Base-by-base conservation (phyloP, 2,113 vertebrate genomes). In the Cercocebus atys region DNA sequence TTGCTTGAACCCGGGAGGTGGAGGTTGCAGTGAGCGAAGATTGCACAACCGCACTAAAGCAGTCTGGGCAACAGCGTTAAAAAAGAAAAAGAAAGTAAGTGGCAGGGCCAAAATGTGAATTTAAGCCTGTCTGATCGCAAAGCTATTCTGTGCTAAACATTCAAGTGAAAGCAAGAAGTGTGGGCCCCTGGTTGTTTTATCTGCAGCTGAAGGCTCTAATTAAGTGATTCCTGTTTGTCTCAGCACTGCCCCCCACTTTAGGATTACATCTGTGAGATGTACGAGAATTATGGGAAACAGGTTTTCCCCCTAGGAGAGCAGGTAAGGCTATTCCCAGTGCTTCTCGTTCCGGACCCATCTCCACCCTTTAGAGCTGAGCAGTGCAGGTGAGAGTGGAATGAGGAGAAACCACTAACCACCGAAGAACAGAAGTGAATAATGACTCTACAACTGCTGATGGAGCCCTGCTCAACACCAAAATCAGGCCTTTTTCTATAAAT, bases 21-120 rank as follows among this genome's bases (percentile, higher is more conserved):
- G 61, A 64, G 61, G 61, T 64, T 64, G 61, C 61, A 64, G 61
- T 30, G 5, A 64, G 61, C 61, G 2, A 64, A 30, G 27, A 64
- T 64, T 9, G 5, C 5, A 2, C 27, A 27, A 64, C 12, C 30
- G 5, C 27, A 6, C 61, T 64, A 27, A 27, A 64, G 61, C 27
- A 64, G 12, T 27, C 61, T 64, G 61, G 27, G 30, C 61, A 64
- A 55, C 52, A 70, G n/a, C 9, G 18, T 70, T 35, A 35, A 17
- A 17, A n/a, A n/a, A 20, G 35, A 70, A n/a, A 17, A n/a, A 70
- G 4, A 70, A 70, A 70, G 4, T n/a, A n/a, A n/a, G 6, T 92
- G 45, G 50, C 72, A 95, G 12, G 94, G 47, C 16, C 68, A 80
- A 87, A 96, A 81, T 47, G 4, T 95, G n/a, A 96, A 83, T 32